phyloP scores from a whole-genome alignment of 2,113 vertebrate genomes.

The Colossoma macropomum region DNA sequence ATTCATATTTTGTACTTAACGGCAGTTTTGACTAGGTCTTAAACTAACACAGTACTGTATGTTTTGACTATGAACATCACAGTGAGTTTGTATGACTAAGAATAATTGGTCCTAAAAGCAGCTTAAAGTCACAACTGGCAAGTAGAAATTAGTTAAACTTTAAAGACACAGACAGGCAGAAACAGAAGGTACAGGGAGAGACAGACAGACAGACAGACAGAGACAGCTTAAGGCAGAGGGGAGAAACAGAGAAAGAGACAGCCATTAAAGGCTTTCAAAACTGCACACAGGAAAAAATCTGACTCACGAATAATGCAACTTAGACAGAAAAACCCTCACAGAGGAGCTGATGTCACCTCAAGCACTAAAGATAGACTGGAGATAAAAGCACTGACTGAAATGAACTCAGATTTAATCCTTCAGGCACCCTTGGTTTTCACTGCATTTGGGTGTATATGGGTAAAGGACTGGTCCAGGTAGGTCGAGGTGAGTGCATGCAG shows the following conservation, averaged over 20 bases:
- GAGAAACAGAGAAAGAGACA: not conserved
- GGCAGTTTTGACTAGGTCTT: too few relatives aligned
- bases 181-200: not conserved
- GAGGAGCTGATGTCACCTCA: not conserved
- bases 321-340: not conserved
- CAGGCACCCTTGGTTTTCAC: not conserved
- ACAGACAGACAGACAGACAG: not conserved
- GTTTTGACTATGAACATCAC: not conserved
- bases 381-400: conserved; percentile 11
- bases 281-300: not conserved
- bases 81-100: not conserved
- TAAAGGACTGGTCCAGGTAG: not conserved
- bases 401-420: conserved; percentile 1
- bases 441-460: not conserved
- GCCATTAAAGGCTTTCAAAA: not conserved
- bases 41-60: not conserved
- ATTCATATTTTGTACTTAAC: too few relatives aligned
- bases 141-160: conserved; percentile 9
- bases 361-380: not conserved
- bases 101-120: conserved; percentile 1
- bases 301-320: not conserved
- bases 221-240: not conserved
- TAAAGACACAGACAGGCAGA: conserved; percentile 12
- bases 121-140: conserved; percentile 23
- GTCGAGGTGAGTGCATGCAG: not conserved